Percentiles rank a stretch among this genome's conserved stretches.
phyloP scores from a whole-genome alignment of 2,113 vertebrate species.

The Catharus fuscescens region DNA sequence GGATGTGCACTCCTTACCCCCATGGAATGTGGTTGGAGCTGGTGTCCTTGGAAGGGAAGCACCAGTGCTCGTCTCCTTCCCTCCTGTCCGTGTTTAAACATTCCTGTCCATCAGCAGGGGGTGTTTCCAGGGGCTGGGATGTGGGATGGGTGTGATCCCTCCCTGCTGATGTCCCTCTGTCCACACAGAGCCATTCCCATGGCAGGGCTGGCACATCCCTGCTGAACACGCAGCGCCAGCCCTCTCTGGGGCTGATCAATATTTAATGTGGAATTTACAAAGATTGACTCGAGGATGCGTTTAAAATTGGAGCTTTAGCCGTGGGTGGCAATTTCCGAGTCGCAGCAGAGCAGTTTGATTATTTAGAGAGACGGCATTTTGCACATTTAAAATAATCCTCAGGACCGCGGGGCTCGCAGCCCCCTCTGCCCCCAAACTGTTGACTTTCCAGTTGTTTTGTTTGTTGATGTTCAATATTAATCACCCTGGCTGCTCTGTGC shows the following conservation, averaged over 20 bases:
- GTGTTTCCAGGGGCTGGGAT: neutral
- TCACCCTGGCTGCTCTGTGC: fast-evolving
- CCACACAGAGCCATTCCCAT: neutral
- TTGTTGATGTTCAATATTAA: neutral
- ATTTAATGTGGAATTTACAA: conserved; percentile 81
- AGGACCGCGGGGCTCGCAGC: neutral
- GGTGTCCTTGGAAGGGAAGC: neutral
- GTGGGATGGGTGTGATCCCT: neutral
- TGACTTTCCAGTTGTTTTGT: conserved; percentile 16
- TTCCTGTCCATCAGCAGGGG: neutral
- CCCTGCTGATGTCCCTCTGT: fast-evolving
- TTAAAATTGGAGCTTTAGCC: conserved; percentile 77
- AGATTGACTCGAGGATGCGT: conserved; percentile 76
- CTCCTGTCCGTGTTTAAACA: fast-evolving
- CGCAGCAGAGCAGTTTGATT: conserved; percentile 54
- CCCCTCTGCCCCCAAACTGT: neutral
- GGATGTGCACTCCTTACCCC: too few species aligned
- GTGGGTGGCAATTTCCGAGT: conserved; percentile 78
- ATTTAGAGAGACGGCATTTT: conserved; percentile 40
- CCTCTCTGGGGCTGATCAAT: conserved; percentile 77
- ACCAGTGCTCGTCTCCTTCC: neutral
- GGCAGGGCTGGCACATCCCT: conserved; percentile 20
- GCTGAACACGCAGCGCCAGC: conserved; percentile 52
- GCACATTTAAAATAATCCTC: neutral
- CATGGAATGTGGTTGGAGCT: fast-evolving